Conservation (phyloP, 1,140 invertebrate species). For the Potamilus streckersoni region DNA sequence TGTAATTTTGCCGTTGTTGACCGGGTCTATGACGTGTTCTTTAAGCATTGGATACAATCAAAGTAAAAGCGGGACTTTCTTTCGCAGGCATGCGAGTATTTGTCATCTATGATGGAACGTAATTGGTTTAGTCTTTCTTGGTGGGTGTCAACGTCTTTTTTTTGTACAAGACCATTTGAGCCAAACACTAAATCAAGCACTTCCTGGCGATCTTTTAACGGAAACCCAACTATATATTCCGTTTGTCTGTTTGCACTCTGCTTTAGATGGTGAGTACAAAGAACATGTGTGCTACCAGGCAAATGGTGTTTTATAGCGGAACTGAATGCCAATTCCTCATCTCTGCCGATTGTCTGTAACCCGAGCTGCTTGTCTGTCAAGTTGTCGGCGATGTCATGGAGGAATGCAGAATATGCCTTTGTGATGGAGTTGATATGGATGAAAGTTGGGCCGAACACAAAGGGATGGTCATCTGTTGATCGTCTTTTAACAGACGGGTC, state of each 20-base stretch:
- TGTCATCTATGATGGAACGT: not conserved
- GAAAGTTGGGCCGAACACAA: no score
- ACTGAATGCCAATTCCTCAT: constrained; percentile 2
- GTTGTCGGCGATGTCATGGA: constrained; percentile 19
- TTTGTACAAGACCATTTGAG: not conserved
- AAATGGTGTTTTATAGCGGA: no score
- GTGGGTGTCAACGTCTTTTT: constrained; percentile 5
- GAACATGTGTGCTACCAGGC: no score
- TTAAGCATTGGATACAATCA: constrained; percentile 1
- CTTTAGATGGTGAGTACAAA: constrained; percentile 11
- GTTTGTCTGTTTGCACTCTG: constrained; percentile 13
- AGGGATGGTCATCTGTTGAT: not conserved
- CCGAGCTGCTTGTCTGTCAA: not conserved
- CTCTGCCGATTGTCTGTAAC: constrained; percentile 8
- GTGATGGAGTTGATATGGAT: no score
- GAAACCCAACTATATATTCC: constrained; percentile 12
- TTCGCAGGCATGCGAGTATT: not conserved
- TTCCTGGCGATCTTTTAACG: not conserved
- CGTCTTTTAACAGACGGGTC: not conserved
- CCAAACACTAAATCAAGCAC: constrained; percentile 2
- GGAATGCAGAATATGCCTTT: not conserved
- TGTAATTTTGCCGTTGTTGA: no score
- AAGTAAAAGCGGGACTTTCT: constrained; percentile 14
- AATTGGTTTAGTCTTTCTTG: not conserved
- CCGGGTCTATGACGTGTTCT: constrained; percentile 4